Conservation (phyloP, 2,797 vertebrate genomes). For the Anguilla obscura region DNA sequence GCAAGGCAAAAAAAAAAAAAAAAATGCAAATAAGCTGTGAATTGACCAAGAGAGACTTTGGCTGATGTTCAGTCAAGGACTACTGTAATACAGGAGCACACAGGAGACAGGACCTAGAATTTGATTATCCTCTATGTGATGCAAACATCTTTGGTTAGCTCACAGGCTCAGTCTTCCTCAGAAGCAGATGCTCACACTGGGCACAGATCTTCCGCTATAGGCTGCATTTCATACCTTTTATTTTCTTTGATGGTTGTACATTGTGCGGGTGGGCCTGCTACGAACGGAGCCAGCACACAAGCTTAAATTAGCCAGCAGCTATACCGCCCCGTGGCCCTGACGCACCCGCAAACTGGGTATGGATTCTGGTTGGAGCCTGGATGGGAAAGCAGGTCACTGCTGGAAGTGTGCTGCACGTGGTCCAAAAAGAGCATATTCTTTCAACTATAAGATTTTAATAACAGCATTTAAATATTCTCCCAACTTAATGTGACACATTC, state of each 20-base stretch:
- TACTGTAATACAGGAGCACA: too few relatives aligned
- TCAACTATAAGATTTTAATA: too few relatives aligned
- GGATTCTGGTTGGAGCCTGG: background rate
- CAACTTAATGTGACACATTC: too few relatives aligned
- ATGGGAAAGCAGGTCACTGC: background rate
- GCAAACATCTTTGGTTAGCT: background rate
- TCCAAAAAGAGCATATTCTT: too few relatives aligned
- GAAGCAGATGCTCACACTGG: background rate
- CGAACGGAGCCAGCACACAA: background rate
- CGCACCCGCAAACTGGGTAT: background rate
- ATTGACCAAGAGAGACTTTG: background rate
- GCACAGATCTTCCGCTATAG: background rate
- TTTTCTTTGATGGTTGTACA: background rate
- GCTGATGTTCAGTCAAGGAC: background rate
- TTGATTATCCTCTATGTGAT: background rate
- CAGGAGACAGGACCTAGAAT: background rate
- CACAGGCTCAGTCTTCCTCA: background rate
- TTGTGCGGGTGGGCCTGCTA: background rate
- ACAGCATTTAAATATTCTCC: too few relatives aligned
- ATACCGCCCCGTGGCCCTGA: background rate
- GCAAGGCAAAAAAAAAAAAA: constrained; percentile 15
- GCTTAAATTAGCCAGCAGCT: background rate
- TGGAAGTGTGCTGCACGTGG: background rate
- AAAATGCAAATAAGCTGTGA: background rate
- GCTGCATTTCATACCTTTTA: background rate